These are phyloP conservation scores for Delia radicum DNA, from an alignment of 1,140 invertebrate genomes.

Conservation along the genomic window DNA sequence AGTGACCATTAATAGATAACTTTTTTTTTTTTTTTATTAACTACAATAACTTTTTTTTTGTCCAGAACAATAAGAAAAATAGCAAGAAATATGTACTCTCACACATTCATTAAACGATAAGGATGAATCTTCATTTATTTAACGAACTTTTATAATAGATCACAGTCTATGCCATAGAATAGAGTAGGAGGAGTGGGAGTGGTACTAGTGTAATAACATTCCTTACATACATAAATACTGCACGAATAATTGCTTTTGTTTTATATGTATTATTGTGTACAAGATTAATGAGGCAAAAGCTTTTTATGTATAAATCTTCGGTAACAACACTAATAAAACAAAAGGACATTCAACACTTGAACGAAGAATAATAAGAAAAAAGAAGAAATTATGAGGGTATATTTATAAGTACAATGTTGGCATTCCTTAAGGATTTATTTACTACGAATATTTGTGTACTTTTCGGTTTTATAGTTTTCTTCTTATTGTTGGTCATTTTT, in stretches of 20 bases:
- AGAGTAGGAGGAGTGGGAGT: neutral
- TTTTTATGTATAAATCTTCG: conserved; percentile 7
- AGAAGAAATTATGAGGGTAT: conserved; percentile 12
- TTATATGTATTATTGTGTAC: neutral
- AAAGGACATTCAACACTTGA: conserved; percentile 21
- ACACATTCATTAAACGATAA: neutral
- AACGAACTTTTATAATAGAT: neutral
- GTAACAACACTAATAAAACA: conserved; percentile 7
- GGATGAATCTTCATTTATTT: neutral
- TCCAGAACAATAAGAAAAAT: neutral
- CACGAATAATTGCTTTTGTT: neutral
- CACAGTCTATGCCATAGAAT: neutral
- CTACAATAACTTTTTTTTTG: neutral
- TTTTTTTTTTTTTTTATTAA: neutral
- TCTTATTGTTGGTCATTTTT: neutral
- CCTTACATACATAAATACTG: neutral
- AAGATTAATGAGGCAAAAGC: neutral
- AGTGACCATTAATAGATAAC: neutral
- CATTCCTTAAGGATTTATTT: conserved; percentile 3
- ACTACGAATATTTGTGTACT: neutral
- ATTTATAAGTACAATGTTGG: neutral
- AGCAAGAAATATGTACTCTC: neutral
- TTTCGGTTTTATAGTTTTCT: neutral
- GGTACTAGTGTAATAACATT: neutral
- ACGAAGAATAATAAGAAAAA: neutral